Evolutionary conservation across 2,888 invertebrate genomes (phyloP), one percentile per base, ranked within the genome.

Genomic region (Lasioglossum marginatum): DNA sequence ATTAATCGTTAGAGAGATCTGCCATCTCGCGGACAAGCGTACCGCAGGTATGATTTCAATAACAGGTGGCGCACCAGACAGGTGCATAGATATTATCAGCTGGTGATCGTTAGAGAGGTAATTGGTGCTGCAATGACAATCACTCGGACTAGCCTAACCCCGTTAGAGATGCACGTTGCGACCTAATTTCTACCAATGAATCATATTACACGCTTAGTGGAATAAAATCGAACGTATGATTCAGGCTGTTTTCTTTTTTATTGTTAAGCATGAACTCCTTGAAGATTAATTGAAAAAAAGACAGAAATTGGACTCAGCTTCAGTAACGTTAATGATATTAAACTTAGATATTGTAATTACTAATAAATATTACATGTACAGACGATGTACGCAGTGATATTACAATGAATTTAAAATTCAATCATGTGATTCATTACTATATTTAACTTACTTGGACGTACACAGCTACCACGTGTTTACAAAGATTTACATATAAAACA

Each of bases 1-100:
- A 74, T 83, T 86, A 79, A 87, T 63, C 37, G 23, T 66, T 5
- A 27, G 37, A n/a, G 63, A 66, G 80, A 23, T 81, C 79, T 34
- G 85, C 87, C 79, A 81, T 88, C 77, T 83, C 78, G 83, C 76
- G 88, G 78, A 60, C 77, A 66, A 34, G 14, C 57, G 14, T 57
- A 60, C 71, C 43, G 45, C 31, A 66, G 71, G 52, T 48, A 83
- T 63, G 75, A 80, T 78, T 68, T 73, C 85, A 83, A 85, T 89
- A 91, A 81, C 89, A 91, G 89, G 87, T 89, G 90, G 87, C 85
- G 82, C 83, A 86, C 84, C 90, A 88, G 86, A 77, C 78, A 82
- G 85, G 77, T 86, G 80, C 81, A 79, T 60, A 76, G 57, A 82
- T 86, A 79, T 84, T 87, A 86, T 91, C 86, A 86, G 84, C 68